Percentiles rank a stretch among this genome's conserved stretches.
Evolutionary conservation across 2,888 invertebrate species (phyloP).

Genomic region (Cephalotes varians): DNA sequence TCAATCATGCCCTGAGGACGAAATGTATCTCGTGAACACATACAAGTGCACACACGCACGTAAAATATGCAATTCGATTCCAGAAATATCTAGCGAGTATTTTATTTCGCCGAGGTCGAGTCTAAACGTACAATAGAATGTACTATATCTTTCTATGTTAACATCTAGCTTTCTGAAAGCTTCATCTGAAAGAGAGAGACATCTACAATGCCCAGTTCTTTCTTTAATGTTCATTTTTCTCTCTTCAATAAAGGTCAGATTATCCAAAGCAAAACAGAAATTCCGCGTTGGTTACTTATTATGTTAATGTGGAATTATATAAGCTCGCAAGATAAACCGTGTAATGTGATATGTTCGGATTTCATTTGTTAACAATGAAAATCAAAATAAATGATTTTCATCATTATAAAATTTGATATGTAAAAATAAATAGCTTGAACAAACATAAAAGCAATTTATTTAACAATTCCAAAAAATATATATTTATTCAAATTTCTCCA

Average conservation of each 20-base stretch:
- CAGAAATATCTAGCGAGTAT: neutral
- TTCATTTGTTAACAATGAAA: neutral
- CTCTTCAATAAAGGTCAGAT: neutral
- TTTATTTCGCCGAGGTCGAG: constrained; percentile 5
- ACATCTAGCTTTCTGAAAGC: neutral
- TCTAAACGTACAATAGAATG: neutral
- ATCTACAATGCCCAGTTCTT: neutral
- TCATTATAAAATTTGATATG: neutral
- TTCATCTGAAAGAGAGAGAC: neutral
- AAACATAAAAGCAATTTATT: neutral
- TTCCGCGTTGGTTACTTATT: neutral
- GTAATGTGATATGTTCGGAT: neutral
- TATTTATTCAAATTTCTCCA: neutral
- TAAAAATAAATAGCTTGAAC: neutral
- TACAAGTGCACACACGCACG: neutral
- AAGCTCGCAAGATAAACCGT: neutral
- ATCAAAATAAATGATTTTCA: neutral
- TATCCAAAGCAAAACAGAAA: neutral
- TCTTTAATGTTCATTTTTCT: neutral
- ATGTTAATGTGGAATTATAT: neutral
- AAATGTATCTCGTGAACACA: neutral
- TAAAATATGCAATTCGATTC: constrained; percentile 5
- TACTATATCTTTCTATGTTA: neutral
- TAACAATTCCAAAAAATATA: neutral
- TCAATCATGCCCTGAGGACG: neutral